These are phyloP conservation scores for Macaria notata DNA, from an alignment of 2,888 invertebrate genomes.

Conservation along the genomic window DNA sequence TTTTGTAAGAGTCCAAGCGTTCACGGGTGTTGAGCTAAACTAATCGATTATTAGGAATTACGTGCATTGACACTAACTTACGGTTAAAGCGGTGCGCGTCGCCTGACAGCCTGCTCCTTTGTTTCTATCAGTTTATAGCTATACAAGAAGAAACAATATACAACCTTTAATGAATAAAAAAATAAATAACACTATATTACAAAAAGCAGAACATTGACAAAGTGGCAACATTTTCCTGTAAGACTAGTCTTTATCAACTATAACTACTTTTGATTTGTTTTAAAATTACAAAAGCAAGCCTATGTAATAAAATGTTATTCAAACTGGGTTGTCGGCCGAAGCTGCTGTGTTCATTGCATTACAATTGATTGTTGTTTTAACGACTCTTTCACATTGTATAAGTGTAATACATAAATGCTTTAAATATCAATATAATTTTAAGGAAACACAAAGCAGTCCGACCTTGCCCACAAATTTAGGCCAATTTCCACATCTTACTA, in stretches of 20 bases:
- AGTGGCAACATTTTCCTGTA: constrained; percentile 78
- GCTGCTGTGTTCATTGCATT: too few relatives aligned
- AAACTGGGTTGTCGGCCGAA: background rate
- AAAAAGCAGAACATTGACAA: constrained; percentile 78
- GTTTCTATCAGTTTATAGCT: constrained; percentile 48
- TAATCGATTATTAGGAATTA: constrained; percentile 28
- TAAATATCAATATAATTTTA: too few relatives aligned
- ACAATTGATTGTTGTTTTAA: too few relatives aligned
- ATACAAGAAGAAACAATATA: constrained; percentile 60
- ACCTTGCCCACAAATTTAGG: constrained; percentile 15
- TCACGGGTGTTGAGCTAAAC: constrained; percentile 16
- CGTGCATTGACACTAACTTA: constrained; percentile 22
- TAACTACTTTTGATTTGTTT: constrained; percentile 35
- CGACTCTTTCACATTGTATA: too few relatives aligned
- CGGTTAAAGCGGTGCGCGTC: constrained; percentile 36
- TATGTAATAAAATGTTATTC: constrained; percentile 18
- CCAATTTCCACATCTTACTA: constrained; percentile 16
- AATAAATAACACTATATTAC: constrained; percentile 78
- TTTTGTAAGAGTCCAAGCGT: constrained; percentile 30
- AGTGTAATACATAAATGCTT: too few relatives aligned
- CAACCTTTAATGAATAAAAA: constrained; percentile 68
- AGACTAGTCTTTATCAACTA: constrained; percentile 75
- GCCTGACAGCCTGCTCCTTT: constrained; percentile 63
- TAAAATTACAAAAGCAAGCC: constrained; percentile 47
- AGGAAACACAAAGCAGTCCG: too few relatives aligned